Evolutionary conservation across 1,140 invertebrate species (phyloP).

Genomic region (Temnothorax nylanderi): DNA sequence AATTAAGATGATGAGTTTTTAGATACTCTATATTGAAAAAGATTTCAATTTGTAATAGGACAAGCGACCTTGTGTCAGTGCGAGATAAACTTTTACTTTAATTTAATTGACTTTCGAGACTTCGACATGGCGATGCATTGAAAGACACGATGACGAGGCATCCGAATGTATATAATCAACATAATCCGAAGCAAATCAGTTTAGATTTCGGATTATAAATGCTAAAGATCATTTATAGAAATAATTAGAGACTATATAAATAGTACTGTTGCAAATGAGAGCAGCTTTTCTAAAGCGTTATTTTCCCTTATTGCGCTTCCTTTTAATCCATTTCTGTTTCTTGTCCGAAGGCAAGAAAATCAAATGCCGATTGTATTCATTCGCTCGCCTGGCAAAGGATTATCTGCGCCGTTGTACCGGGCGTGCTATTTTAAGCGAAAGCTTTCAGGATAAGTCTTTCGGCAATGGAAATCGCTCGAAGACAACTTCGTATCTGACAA

Average conservation of each 20-base stretch:
- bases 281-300: not conserved
- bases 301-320: slow-evolving; percentile 17
- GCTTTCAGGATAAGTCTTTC: slow-evolving; percentile 64
- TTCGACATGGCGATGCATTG: not conserved
- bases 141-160: not conserved
- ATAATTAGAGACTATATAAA: not conserved
- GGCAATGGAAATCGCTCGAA: slow-evolving; percentile 26
- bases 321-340: slow-evolving; percentile 47
- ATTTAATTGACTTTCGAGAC: slow-evolving; percentile 34
- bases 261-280: not conserved
- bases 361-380: slow-evolving; percentile 26
- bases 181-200: not conserved
- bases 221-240: not conserved
- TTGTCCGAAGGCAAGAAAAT: slow-evolving; percentile 41
- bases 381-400: slow-evolving; percentile 47
- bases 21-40: slow-evolving; percentile 16
- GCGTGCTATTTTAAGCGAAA: slow-evolving; percentile 65
- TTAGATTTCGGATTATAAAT: not conserved
- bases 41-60: not conserved
- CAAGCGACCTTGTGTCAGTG: not conserved
- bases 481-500: not conserved
- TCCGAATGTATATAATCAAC: not conserved
- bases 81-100: slow-evolving; percentile 12
- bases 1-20: slow-evolving; percentile 20
- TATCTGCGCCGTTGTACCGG: slow-evolving; percentile 53